Conservation (phyloP, 2,888 invertebrate genomes). For the Tetanocera ferruginea region DNA sequence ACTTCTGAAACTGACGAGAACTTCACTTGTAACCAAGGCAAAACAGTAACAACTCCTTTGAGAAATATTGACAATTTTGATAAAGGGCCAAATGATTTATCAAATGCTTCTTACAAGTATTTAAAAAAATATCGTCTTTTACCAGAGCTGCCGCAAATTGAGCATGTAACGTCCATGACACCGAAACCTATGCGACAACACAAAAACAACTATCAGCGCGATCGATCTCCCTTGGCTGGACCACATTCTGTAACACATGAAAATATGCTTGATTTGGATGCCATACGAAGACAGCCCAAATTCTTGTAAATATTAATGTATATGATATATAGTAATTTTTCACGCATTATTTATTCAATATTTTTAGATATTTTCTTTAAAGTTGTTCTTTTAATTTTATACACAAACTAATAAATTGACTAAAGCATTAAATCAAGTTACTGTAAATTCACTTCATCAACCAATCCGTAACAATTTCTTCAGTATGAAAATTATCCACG, state of each 20-base stretch:
- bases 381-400: not conserved
- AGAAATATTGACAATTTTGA: constrained; percentile 57
- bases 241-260: constrained; percentile 41
- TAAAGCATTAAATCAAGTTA: not conserved
- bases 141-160: constrained; percentile 50
- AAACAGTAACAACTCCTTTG: constrained; percentile 45
- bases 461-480: constrained; percentile 68
- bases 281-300: constrained; percentile 64
- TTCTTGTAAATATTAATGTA: constrained; percentile 53
- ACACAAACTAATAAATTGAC: not conserved
- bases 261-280: constrained; percentile 62
- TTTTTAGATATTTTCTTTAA: not conserved
- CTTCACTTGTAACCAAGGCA: constrained; percentile 19
- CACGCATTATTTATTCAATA: not conserved
- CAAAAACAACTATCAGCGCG: constrained; percentile 37
- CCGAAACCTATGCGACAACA: constrained; percentile 39
- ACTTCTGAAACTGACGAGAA: constrained; percentile 26
- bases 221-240: constrained; percentile 36
- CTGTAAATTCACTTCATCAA: constrained; percentile 46
- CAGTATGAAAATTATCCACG: constrained; percentile 62
- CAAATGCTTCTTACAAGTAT: constrained; percentile 66
- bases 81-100: constrained; percentile 60
- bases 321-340: not conserved
- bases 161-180: not conserved
- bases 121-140: constrained; percentile 64